Evolutionary conservation across 2,888 invertebrate species (phyloP).

Genomic region (Diaphora mendica): DNA sequence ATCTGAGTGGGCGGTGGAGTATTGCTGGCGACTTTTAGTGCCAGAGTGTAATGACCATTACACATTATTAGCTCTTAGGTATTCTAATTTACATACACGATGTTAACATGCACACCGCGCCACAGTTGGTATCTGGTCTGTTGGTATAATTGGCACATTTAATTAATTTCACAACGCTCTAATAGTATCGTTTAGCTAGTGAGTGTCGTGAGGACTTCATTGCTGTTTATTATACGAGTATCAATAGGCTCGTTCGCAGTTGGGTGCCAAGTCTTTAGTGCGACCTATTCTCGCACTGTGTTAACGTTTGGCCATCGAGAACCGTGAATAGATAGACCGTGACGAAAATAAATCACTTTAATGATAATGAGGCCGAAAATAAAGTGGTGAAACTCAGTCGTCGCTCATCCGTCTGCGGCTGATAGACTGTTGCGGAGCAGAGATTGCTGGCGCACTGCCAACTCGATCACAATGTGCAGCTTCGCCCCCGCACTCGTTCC

Average conservation of each 20-base stretch:
- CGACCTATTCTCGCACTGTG: constrained; percentile 75
- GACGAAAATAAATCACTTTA: constrained; percentile 83
- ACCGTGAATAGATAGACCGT: constrained; percentile 66
- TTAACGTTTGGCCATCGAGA: constrained; percentile 72
- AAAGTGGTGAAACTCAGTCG: constrained; percentile 79
- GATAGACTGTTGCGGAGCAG: constrained; percentile 69
- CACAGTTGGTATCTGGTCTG: constrained; percentile 62
- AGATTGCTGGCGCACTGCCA: constrained; percentile 72
- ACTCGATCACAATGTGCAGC: constrained; percentile 73
- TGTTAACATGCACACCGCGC: constrained; percentile 61
- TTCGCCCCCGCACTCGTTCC: constrained; percentile 60
- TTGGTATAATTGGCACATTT: constrained; percentile 60
- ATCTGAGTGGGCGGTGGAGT: constrained; percentile 60
- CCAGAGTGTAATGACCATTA: constrained; percentile 33
- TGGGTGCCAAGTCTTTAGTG: constrained; percentile 76
- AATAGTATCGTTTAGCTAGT: constrained; percentile 67
- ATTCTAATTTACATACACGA: constrained; percentile 65
- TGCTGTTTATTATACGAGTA: constrained; percentile 74
- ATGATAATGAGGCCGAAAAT: constrained; percentile 85
- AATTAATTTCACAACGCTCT: constrained; percentile 73
- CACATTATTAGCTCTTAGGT: constrained; percentile 59
- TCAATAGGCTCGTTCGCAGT: constrained; percentile 67
- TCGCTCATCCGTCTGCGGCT: constrained; percentile 75
- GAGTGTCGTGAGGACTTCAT: constrained; percentile 75
- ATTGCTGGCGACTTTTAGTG: constrained; percentile 50